Evolutionary conservation across 2,888 invertebrate genomes (phyloP), one percentile per base, ranked within the genome.

Genomic region (Gymnoscelis rufifasciata): DNA sequence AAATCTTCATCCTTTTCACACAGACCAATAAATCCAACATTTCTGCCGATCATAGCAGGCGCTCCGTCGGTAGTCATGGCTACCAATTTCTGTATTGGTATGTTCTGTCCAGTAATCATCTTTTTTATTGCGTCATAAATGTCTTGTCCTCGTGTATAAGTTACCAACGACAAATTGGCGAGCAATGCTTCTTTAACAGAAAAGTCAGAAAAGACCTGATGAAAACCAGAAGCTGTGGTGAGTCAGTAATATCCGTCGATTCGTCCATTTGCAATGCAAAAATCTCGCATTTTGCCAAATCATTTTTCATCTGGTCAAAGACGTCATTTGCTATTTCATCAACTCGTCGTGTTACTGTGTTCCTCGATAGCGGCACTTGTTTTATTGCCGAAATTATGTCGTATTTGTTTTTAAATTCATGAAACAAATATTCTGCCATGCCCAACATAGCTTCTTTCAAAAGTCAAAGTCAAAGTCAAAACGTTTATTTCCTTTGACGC

Each of bases 1-100:
- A 39, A 28, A 12, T 40, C 28, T 35, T 35, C 28, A 35, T 38
- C 37, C 12, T 38, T 38, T 28, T 38, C 12, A 28, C 36, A 33
- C 36, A 39, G 19, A 1, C 10, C 39, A 36, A 40, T 36, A 40
- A 46, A 46, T 13, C 46, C 46, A 40, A 28, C 15, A 29, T 36
- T 36, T 19, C 10, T 24, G 23, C 46, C 40, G n/a, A 36, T 35
- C 30, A 46, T 46, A 28, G 40, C 46, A 36, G 46, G 40, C 8
- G 46, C 46, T 36, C 36, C 37, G 23, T 46, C 46, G n/a, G 46
- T 46, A 23, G 38, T 38, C n/a, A 43, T 43, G 19, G 42, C 28
- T 24, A 43, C 47, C 23, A 47, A 28, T 42, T 41, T 41, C 26
- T 41, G 33, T 23, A 46, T 41, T 37, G 30, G 41, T 31, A 41